These are phyloP conservation scores for Cotesia chilonis DNA, from an alignment of 1,140 invertebrate genomes.

Conservation along the genomic window DNA sequence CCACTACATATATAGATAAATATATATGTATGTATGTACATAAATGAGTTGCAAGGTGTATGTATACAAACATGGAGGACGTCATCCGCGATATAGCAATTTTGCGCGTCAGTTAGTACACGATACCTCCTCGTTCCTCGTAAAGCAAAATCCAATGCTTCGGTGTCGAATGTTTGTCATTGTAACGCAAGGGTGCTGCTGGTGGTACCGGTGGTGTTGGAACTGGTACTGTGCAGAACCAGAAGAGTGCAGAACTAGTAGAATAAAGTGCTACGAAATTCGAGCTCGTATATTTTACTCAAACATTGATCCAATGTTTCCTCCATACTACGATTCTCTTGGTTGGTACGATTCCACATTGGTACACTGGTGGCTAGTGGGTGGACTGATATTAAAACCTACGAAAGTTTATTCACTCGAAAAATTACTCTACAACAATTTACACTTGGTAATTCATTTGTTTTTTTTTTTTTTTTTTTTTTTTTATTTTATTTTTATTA, in stretches of 20 bases:
- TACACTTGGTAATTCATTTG: constrained; percentile 11
- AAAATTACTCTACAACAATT: constrained; percentile 22
- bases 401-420: constrained; percentile 31
- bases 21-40: not conserved
- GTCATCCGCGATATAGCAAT: constrained; percentile 30
- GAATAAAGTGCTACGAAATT: constrained; percentile 13
- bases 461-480: constrained; percentile 1
- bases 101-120: constrained; percentile 37
- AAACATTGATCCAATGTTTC: constrained; percentile 35
- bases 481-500: not conserved
- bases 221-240: too few species aligned
- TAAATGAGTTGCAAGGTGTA: not conserved
- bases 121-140: constrained; percentile 33
- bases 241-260: not conserved
- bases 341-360: not conserved
- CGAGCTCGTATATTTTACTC: constrained; percentile 32
- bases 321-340: not conserved
- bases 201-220: too few species aligned
- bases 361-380: not conserved
- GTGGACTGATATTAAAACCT: constrained; percentile 30
- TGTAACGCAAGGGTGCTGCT: not conserved
- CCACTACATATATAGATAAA: constrained; percentile 12
- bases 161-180: constrained; percentile 32
- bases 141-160: constrained; percentile 36
- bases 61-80: constrained; percentile 6